Percentiles rank a stretch among this genome's conserved stretches.
These are phyloP conservation scores for Melanaphis sacchari DNA, from an alignment of 1,140 invertebrate species.

Conservation along the genomic window DNA sequence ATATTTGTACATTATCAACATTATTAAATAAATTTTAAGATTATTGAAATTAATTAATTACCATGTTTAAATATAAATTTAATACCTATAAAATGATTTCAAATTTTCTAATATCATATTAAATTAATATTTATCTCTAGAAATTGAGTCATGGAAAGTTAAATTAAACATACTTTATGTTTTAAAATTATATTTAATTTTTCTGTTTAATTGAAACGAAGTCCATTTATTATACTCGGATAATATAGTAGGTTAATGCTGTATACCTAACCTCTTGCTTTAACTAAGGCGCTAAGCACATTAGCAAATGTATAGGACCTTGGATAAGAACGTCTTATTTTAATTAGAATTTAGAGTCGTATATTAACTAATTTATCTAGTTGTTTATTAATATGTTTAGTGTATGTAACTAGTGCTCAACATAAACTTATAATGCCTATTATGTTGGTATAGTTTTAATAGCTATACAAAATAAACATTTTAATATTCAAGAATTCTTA, in stretches of 20 bases:
- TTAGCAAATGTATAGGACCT: constrained; percentile 41
- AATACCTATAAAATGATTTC: background rate
- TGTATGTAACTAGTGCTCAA: constrained; percentile 4
- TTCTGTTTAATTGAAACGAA: constrained; percentile 13
- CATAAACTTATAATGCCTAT: constrained; percentile 32
- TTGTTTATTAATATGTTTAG: constrained; percentile 37
- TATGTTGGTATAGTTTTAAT: constrained; percentile 41
- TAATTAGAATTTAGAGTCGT: constrained; percentile 38
- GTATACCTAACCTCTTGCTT: constrained; percentile 6
- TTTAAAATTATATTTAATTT: background rate
- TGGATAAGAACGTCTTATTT: constrained; percentile 29
- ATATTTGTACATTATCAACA: background rate
- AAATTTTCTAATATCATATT: background rate
- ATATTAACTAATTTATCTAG: constrained; percentile 48
- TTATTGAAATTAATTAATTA: constrained; percentile 6
- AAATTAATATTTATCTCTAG: background rate
- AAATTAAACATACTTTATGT: constrained; percentile 8
- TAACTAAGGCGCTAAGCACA: constrained; percentile 13
- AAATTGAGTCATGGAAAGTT: background rate
- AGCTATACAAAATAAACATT: constrained; percentile 33
- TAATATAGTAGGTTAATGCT: constrained; percentile 1
- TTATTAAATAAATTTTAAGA: background rate
- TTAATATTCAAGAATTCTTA: constrained; percentile 43
- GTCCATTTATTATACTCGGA: background rate
- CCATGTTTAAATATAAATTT: background rate